Percentiles rank a stretch among this genome's conserved stretches.
These are phyloP conservation scores for Machimus rusticus DNA, from an alignment of 2,888 invertebrate genomes.

Conservation along the genomic window DNA sequence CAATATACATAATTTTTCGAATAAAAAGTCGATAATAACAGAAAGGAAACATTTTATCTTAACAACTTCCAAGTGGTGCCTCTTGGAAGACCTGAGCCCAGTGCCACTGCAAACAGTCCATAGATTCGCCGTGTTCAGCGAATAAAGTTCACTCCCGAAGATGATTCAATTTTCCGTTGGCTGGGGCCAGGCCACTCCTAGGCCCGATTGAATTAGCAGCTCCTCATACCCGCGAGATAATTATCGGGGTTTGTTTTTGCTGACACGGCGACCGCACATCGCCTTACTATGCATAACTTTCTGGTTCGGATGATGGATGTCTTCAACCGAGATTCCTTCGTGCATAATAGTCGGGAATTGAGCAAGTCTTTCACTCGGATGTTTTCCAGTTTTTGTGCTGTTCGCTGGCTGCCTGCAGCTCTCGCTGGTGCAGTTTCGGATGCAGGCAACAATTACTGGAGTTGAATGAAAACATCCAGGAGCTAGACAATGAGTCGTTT, in stretches of 20 bases:
- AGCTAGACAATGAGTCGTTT: slow-evolving; percentile 39
- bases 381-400: neutral
- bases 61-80: too few relatives aligned
- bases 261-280: slow-evolving; percentile 1
- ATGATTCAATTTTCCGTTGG: slow-evolving; percentile 42
- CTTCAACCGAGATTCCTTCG: slow-evolving; percentile 28
- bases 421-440: slow-evolving; percentile 11
- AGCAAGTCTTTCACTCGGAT: slow-evolving; percentile 20
- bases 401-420: neutral
- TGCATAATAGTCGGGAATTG: slow-evolving; percentile 7
- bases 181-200: slow-evolving; percentile 34
- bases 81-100: neutral
- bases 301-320: slow-evolving; percentile 36
- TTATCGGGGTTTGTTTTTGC: slow-evolving; percentile 41
- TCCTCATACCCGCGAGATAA: slow-evolving; percentile 32
- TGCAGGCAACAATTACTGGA: slow-evolving; percentile 6
- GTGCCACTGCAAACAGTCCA: neutral
- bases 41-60: too few relatives aligned
- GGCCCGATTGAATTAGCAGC: slow-evolving; percentile 40
- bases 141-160: neutral
- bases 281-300: slow-evolving; percentile 31
- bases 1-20: too few relatives aligned
- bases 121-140: neutral
- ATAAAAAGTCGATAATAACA: too few relatives aligned
- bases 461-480: neutral